These are phyloP conservation scores for Drosophila formosana DNA, from an alignment of 2,888 invertebrate genomes.

Conservation along the genomic window DNA sequence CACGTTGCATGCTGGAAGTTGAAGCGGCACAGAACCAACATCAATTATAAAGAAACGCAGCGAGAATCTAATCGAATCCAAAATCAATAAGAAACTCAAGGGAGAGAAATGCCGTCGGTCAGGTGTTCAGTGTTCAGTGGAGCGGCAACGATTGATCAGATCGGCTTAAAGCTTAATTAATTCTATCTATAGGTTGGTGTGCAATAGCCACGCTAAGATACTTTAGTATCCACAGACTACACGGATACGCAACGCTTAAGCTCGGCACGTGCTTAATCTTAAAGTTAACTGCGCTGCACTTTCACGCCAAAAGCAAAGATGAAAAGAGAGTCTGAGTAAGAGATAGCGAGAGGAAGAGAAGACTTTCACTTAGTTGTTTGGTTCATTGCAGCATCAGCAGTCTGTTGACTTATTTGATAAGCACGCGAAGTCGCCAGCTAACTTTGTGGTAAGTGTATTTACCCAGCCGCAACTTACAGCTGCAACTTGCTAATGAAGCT, in stretches of 20 bases:
- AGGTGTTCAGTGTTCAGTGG: conserved; percentile 12
- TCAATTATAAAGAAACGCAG: conserved; percentile 16
- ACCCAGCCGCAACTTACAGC: conserved; percentile 26
- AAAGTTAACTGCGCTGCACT: conserved; percentile 22
- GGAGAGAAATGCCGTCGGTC: not conserved
- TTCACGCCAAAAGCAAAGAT: conserved; percentile 22
- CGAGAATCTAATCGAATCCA: conserved; percentile 33
- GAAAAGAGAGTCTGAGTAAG: not conserved
- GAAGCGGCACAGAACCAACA: conserved; percentile 10
- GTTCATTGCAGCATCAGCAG: conserved; percentile 1
- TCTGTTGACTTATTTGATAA: conserved; percentile 34
- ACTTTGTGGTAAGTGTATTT: conserved; percentile 50
- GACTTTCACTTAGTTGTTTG: conserved; percentile 43
- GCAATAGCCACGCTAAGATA: conserved; percentile 6
- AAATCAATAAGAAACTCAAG: conserved; percentile 42
- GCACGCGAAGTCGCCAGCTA: conserved; percentile 24
- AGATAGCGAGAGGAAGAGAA: too few species aligned
- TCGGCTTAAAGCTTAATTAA: conserved; percentile 57
- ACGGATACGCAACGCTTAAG: conserved; percentile 2
- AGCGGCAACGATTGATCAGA: conserved; percentile 1
- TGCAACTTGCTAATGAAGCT: conserved; percentile 60
- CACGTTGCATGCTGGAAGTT: conserved; percentile 12
- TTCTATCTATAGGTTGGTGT: conserved; percentile 14
- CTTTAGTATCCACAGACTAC: conserved; percentile 27
- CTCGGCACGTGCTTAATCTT: conserved; percentile 47